These are phyloP conservation scores for Scaptomyza polygonia DNA, from an alignment of 2,888 invertebrate species.

Conservation along the genomic window DNA sequence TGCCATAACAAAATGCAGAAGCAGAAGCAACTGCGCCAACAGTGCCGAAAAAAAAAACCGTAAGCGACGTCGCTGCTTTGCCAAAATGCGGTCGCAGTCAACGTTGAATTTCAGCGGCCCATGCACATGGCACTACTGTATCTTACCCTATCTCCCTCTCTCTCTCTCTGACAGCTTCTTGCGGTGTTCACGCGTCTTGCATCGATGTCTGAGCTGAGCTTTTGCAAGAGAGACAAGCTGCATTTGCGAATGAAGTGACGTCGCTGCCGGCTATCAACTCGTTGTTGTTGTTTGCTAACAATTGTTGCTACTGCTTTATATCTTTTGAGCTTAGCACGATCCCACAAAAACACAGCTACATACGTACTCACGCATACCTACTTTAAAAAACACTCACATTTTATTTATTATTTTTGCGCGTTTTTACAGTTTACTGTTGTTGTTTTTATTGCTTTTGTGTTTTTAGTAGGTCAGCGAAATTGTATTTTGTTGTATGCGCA, in stretches of 20 bases:
- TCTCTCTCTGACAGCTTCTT: slow-evolving; percentile 17
- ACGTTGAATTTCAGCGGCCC: neutral
- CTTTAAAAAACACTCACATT: slow-evolving; percentile 63
- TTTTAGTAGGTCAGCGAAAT: slow-evolving; percentile 79
- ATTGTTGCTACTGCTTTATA: slow-evolving; percentile 38
- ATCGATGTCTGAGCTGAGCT: slow-evolving; percentile 42
- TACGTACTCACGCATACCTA: slow-evolving; percentile 2
- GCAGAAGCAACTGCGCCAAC: slow-evolving; percentile 21
- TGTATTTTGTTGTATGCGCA: slow-evolving; percentile 34
- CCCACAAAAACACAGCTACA: slow-evolving; percentile 23
- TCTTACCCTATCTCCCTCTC: slow-evolving; percentile 17
- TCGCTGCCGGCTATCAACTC: slow-evolving; percentile 1
- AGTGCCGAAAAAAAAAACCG: slow-evolving; percentile 56
- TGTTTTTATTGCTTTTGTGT: slow-evolving; percentile 45
- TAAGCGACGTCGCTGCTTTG: slow-evolving; percentile 38
- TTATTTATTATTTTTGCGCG: slow-evolving; percentile 66
- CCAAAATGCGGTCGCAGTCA: slow-evolving; percentile 45
- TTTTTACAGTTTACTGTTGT: slow-evolving; percentile 40
- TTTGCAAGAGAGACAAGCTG: slow-evolving; percentile 33
- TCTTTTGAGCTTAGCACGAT: slow-evolving; percentile 46
- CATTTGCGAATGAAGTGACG: slow-evolving; percentile 14
- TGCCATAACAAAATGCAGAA: slow-evolving; percentile 17
- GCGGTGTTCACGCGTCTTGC: slow-evolving; percentile 6
- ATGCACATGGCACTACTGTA: slow-evolving; percentile 29
- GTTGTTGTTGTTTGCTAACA: slow-evolving; percentile 33